Base-by-base conservation (phyloP, 2,113 vertebrate genomes). In the Triplophysa dalaica region DNA sequence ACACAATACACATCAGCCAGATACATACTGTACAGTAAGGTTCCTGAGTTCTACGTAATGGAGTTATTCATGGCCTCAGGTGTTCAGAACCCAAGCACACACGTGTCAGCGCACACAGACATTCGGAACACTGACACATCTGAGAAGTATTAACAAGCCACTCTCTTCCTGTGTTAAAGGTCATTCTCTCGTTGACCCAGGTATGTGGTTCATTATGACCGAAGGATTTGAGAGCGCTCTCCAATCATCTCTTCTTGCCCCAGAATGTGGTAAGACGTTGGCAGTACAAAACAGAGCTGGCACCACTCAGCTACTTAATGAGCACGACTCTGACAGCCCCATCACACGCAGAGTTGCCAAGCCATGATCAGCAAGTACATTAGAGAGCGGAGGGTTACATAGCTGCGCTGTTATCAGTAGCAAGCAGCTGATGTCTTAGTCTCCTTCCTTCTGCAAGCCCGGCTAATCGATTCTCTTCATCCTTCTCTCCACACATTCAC, bases 351-450 rank as follows among this genome's bases (percentile, higher is more conserved):
- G 52, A 62, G 22, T 16, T 14, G 54, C 79, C 62, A 67, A 81
- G 54, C 48, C 63, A 67, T 60, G 63, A 75, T 68, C 79, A 81
- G 70, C 61, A n/a, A 17, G 64, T 81, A 72, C 64, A 62, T 81
- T 75, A 75, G 70, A 29, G 79, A 75, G 56, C 56, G 26, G 41
- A 69, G 43, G 79, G 72, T 68, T 58, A 68, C 79, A 81, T 62
- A 72, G 79, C 79, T 81, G 41, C 33, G 79, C 79, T 81, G 79
- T 81, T 81, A 81, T 81, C 79, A 81, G 79, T 75, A 66, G 63
- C 70, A 56, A 75, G 52, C 79, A 81, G 79, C 79, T 81, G 79
- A 81, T 81, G 41, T 81, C 79, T 81, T 81, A 81, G 66, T 63
- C 58, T 67, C 63, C 26, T 74, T 75, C 58, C 66, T 75, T 81